Conservation (phyloP, 1,140 invertebrate genomes). For the Temnothorax nylanderi region DNA sequence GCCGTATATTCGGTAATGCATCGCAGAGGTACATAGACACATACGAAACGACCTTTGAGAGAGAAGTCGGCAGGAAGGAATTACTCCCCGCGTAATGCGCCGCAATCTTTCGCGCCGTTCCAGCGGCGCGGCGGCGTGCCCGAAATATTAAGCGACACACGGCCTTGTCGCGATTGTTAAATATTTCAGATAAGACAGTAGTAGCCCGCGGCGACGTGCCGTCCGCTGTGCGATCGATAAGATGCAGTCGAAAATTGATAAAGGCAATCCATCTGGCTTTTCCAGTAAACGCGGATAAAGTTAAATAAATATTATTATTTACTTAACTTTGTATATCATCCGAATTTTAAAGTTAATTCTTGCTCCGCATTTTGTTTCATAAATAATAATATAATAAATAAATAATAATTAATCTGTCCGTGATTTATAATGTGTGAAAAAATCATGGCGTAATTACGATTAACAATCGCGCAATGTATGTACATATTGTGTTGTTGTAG, state of each 20-base stretch:
- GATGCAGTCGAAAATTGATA: not conserved
- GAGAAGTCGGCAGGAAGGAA: not conserved
- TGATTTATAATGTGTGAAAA: not conserved
- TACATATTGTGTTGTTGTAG: not conserved
- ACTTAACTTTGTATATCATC: not conserved
- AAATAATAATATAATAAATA: not conserved
- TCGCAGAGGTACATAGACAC: not conserved
- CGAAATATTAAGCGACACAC: constrained; percentile 16
- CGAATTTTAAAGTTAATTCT: not conserved
- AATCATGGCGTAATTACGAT: not conserved
- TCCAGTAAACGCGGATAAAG: too few species aligned
- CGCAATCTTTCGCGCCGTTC: not conserved
- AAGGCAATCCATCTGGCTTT: not conserved
- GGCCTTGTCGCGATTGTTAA: constrained; percentile 18
- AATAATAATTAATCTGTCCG: too few species aligned
- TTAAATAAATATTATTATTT: constrained; percentile 6
- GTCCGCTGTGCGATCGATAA: not conserved
- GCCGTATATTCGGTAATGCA: constrained; percentile 34
- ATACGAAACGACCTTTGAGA: constrained; percentile 21
- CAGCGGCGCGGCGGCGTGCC: not conserved
- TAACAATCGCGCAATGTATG: not conserved
- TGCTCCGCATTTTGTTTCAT: not conserved
- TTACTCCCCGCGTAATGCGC: constrained; percentile 11
- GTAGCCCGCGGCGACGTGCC: too few species aligned
- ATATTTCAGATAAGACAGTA: constrained; percentile 29